Base-by-base conservation (phyloP, 2,888 invertebrate species). In the Zootermopsis nevadensis region DNA sequence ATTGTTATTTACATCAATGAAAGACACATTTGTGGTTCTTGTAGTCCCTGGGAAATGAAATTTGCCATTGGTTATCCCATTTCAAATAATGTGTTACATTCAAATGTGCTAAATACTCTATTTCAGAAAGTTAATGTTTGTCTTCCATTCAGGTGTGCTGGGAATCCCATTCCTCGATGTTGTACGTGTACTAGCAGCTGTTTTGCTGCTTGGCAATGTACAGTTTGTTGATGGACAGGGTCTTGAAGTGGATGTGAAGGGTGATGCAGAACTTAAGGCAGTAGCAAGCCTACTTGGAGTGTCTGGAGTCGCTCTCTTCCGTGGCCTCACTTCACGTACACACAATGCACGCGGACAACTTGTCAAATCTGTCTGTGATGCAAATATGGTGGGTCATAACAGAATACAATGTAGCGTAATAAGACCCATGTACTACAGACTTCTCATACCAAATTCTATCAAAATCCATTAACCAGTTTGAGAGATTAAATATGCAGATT, bases 151-250 rank as follows among this genome's bases (percentile, higher is more conserved):
- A 91, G 91, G 96, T 82, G 95, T 97, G 80, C 92, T 98, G 82
- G 98, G 98, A 60, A 98, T 98, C 87, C 98, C 98, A 1, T 98
- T 98, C 89, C 90, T 97, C 89, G 98, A 98, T 90, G 97, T 98
- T 77, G 96, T 98, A 82, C 92, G 98, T 86, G 97, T 98, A 31
- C 90, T 98, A 86, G 96, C 97, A 24, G 97, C 98, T 6, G 96
- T 98, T 82, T 90, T 98, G 86, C 92, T 98, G 84, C 92, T 98
- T 84, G 98, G 98, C 84, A 98, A 98, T 90, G 95, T 98, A 86
- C 95, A 95, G 88, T 98, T 98, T 89, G 92, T 94, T 80, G 97
- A 97, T 89, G 94, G 95, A 3, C 93, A 88, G 80, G 94, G 93
- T 79, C 92, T 95, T 55, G 94, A 94, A 89, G 95, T 95, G 35